Percentiles rank a stretch among this genome's conserved stretches.
These are phyloP conservation scores for Philypnodon macrostomus DNA, from an alignment of 2,797 vertebrate species.

Conservation along the genomic window DNA sequence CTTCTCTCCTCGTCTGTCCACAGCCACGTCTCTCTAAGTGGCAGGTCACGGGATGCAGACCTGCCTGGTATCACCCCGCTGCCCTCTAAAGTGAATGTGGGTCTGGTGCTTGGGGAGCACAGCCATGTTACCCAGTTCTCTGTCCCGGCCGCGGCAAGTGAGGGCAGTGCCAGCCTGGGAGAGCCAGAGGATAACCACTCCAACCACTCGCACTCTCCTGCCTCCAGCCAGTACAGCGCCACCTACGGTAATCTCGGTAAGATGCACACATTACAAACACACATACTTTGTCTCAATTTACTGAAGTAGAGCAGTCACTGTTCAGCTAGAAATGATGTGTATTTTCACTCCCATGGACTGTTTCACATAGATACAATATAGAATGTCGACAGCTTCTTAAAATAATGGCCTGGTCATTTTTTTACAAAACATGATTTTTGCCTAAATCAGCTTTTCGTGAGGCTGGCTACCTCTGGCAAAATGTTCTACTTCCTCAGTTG, in stretches of 20 bases:
- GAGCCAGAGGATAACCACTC: conserved; percentile 77
- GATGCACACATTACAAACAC: too few relatives aligned
- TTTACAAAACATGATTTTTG: too few relatives aligned
- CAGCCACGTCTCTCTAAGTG: conserved; percentile 82
- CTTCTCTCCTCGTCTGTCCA: conserved; percentile 47
- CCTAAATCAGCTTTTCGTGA: too few relatives aligned
- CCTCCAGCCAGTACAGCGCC: conserved; percentile 85
- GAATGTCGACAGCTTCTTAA: too few relatives aligned
- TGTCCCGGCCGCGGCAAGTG: conserved; percentile 52
- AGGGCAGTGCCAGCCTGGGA: conserved; percentile 61
- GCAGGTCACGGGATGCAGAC: conserved; percentile 69
- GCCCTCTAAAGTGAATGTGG: conserved; percentile 73
- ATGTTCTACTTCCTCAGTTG: too few relatives aligned
- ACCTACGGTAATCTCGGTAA: conserved; percentile 95
- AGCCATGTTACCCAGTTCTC: conserved; percentile 44
- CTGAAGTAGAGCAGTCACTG: too few relatives aligned
- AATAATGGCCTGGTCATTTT: too few relatives aligned
- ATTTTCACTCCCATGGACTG: too few relatives aligned
- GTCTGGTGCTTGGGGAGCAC: conserved; percentile 49
- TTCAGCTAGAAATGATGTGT: too few relatives aligned
- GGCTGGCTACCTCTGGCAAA: too few relatives aligned
- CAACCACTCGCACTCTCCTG: conserved; percentile 73
- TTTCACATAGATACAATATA: too few relatives aligned
- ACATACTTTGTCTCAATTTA: too few relatives aligned
- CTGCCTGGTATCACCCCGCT: conserved; percentile 64